Conservation (phyloP, 2,797 vertebrate species). For the Macroramphosus scolopax region DNA sequence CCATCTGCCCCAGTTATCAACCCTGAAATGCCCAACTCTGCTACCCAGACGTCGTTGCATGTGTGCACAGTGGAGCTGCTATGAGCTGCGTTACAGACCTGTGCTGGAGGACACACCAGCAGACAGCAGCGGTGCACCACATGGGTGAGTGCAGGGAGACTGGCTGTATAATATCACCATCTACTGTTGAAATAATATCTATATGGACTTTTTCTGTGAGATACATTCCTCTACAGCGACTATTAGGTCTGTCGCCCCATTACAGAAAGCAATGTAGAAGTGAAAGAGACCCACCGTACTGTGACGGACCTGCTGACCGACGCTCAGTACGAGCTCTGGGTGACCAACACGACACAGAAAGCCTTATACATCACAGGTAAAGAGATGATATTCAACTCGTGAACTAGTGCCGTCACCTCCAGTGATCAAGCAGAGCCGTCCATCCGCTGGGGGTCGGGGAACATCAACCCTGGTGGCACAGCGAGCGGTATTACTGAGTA, state of each 20-base stretch:
- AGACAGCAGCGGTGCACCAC: constrained; percentile 54
- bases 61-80: constrained; percentile 90
- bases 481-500: constrained; percentile 80
- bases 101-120: constrained; percentile 75
- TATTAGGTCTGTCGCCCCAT: no score
- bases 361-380: constrained; percentile 93
- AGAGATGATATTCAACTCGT: no score
- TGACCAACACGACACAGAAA: constrained; percentile 88
- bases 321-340: constrained; percentile 95
- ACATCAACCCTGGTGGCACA: constrained; percentile 84
- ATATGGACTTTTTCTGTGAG: no score
- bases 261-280: constrained; percentile 79
- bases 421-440: constrained; percentile 81
- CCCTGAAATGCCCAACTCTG: constrained; percentile 87
- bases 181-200: constrained; percentile 33
- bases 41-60: constrained; percentile 83
- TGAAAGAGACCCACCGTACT: constrained; percentile 92
- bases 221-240: no score
- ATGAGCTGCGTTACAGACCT: constrained; percentile 84
- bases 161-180: constrained; percentile 29
- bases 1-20: constrained; percentile 95
- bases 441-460: constrained; percentile 90
- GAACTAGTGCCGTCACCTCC: constrained; percentile 94
- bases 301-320: constrained; percentile 85
- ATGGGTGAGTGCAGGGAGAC: no score